Base-by-base conservation (phyloP, 2,888 invertebrate species). In the Eupithecia dodoneata region DNA sequence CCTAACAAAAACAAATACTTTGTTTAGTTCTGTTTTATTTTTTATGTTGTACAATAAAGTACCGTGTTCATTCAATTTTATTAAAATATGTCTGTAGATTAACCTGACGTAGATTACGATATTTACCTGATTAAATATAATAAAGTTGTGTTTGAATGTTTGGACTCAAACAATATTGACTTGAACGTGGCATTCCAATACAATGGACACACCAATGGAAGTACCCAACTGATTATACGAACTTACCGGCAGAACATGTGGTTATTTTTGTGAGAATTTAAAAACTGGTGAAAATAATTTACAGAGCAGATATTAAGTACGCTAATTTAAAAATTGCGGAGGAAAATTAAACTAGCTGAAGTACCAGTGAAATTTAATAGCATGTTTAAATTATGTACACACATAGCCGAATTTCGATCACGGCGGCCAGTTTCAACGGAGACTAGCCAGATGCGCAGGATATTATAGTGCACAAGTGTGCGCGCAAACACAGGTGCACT, bases 61-160 rank as follows among this genome's bases (percentile, higher is more conserved):
- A 30, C 30, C 30, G 30, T 30, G 30, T 30, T 30, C 30, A 30
- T 30, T 30, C 30, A 30, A 30, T 30, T 30, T 30, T 52, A 52
- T n/a, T 52, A 52, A 52, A 7, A 52, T 52, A n/a, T 52, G 6
- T 6, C 2, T 52, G 5, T 4, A 15, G n/a, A n/a, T n/a, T n/a
- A n/a, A n/a, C 15, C 52, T n/a, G 52, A 70, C 30, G 47, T 70
- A 49, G 18, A 30, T 10, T 44, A 1, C 79, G 83, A 78, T 83
- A 85, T 81, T 88, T 85, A 86, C 86, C 85, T 76, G 75, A 85
- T 84, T 84, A 80, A 72, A 75, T 76, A 10, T 30, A 30, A 78
- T 71, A 74, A 77, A 80, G 82, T 75, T 75, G 73, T 83, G 82
- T 81, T 71, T 75, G 79, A 83, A 83, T 83, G 72, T 87, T 83